phyloP scores from a whole-genome alignment of 35 echinoderm and acorn worm species.

The Ophioderma brevispina region DNA sequence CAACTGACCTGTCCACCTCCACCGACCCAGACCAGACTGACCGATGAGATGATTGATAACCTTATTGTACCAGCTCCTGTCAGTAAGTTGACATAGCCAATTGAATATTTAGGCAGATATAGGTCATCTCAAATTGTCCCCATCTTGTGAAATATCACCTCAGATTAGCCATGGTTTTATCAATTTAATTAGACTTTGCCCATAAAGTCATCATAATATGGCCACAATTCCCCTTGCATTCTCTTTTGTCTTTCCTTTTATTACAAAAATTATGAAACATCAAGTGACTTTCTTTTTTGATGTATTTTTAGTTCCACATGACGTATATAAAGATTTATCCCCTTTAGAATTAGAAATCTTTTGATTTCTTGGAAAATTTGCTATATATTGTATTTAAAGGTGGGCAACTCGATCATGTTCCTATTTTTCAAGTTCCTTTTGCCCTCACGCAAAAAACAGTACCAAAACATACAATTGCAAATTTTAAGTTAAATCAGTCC shows the following conservation, averaged over 20 bases:
- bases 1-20: constrained; percentile 95
- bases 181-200: not conserved
- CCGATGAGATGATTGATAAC: constrained; percentile 84
- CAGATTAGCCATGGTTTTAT: not conserved
- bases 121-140: not conserved
- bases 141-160: not conserved
- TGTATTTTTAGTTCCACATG: too few relatives aligned
- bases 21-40: constrained; percentile 83
- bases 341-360: too few relatives aligned
- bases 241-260: not conserved
- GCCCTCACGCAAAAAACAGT: too few relatives aligned
- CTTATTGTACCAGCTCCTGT: constrained; percentile 87
- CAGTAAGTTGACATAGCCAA: constrained; percentile 53
- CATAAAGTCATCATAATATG: not conserved
- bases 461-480: too few relatives aligned
- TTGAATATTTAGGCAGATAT: not conserved
- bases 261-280: not conserved
- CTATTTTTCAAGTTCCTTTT: too few relatives aligned
- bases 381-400: too few relatives aligned
- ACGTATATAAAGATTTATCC: too few relatives aligned
- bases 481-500: too few relatives aligned
- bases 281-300: too few relatives aligned
- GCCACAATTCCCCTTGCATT: not conserved
- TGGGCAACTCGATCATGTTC: too few relatives aligned
- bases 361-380: too few relatives aligned